These are phyloP conservation scores for Arctopsyche grandis DNA, from an alignment of 1,140 invertebrate species.

Conservation along the genomic window DNA sequence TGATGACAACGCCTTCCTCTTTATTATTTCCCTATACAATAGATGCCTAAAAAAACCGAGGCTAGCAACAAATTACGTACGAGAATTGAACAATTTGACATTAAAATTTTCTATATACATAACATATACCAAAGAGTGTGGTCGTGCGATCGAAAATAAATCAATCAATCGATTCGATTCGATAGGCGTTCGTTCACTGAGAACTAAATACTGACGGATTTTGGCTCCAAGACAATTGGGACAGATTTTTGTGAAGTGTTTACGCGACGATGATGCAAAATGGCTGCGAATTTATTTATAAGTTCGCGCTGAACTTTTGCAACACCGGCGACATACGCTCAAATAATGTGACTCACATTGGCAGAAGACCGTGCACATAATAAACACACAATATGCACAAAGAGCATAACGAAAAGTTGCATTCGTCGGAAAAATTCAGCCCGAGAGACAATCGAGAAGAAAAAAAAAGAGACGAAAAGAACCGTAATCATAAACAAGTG, in stretches of 20 bases:
- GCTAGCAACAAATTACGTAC: too few species aligned
- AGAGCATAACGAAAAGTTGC: not conserved
- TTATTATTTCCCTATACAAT: too few species aligned
- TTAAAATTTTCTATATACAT: too few species aligned
- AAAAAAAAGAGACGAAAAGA: not conserved
- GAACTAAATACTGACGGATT: conserved; percentile 37
- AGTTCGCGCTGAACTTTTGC: conserved; percentile 26
- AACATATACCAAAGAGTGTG: too few species aligned
- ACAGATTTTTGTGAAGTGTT: conserved; percentile 41
- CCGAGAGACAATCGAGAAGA: too few species aligned
- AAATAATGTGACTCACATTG: conserved; percentile 19
- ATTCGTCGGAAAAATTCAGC: not conserved
- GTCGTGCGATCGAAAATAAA: not conserved
- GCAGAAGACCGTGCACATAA: not conserved
- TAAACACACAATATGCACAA: not conserved
- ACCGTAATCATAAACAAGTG: not conserved
- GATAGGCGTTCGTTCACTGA: conserved; percentile 27
- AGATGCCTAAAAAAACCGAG: too few species aligned
- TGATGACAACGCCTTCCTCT: not conserved
- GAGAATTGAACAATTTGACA: too few species aligned
- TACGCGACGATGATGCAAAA: conserved; percentile 39
- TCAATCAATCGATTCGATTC: conserved; percentile 29
- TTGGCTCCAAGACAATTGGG: conserved; percentile 40
- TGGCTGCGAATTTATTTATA: conserved; percentile 42
- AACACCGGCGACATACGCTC: not conserved